Evolutionary conservation across 2,113 vertebrate species (phyloP).

Genomic region (Phasianus colchicus): DNA sequence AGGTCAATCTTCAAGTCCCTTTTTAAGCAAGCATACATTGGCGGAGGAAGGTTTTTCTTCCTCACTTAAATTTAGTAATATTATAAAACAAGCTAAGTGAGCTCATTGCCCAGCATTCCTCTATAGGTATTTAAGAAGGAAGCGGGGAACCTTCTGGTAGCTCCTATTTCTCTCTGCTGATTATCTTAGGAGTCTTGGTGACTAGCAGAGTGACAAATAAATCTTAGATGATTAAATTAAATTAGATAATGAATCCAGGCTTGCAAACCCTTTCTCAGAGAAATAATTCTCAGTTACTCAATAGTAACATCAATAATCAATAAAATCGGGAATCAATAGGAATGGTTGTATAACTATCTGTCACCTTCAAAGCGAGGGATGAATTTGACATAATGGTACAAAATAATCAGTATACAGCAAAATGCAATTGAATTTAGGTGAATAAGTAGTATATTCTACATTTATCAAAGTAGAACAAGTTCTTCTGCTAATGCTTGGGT

Average conservation of each 20-base stretch:
- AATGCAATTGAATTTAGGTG: not conserved
- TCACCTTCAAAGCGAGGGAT: not conserved
- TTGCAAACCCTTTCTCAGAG: not conserved
- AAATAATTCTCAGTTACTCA: not conserved
- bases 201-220: not conserved
- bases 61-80: not conserved
- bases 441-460: not conserved
- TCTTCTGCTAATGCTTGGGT: not conserved
- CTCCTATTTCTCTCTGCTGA: not conserved
- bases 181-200: not conserved
- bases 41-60: not conserved
- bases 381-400: not conserved
- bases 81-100: not conserved
- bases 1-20: not conserved
- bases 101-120: not conserved
- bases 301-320: not conserved
- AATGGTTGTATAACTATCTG: not conserved
- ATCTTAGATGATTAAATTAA: not conserved
- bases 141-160: not conserved
- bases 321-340: not conserved
- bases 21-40: not conserved
- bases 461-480: not conserved
- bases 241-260: not conserved
- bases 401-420: not conserved
- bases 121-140: not conserved